These are phyloP conservation scores for Motacilla alba DNA, from an alignment of 2,113 vertebrate genomes.

Conservation along the genomic window DNA sequence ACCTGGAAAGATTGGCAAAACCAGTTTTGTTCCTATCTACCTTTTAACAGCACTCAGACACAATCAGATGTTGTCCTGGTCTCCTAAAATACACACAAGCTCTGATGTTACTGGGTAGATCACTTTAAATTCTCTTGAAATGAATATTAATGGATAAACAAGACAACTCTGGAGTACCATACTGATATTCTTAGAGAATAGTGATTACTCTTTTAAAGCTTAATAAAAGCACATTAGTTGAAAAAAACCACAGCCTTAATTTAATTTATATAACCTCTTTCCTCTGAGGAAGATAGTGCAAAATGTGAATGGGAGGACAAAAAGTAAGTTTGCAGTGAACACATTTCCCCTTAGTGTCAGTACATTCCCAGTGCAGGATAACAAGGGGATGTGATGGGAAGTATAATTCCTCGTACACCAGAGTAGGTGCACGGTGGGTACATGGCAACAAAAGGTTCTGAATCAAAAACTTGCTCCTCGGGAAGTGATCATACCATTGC, in stretches of 20 bases:
- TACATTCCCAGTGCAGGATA: not conserved
- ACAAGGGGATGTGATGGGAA: not conserved
- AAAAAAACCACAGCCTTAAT: not conserved
- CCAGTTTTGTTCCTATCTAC: not conserved
- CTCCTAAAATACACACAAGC: not conserved
- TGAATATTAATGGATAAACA: not conserved
- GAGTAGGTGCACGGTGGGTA: fast-evolving
- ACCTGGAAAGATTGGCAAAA: not conserved
- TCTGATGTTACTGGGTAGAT: not conserved
- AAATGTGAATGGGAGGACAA: not conserved
- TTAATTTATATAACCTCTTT: not conserved
- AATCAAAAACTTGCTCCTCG: not conserved
- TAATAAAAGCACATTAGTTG: not conserved
- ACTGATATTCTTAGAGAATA: not conserved
- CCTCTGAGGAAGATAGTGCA: not conserved
- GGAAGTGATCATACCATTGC: not conserved
- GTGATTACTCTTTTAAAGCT: not conserved
- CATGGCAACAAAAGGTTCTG: not conserved
- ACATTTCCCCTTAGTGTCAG: not conserved
- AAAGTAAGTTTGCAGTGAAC: not conserved
- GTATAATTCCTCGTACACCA: not conserved
- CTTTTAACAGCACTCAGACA: not conserved
- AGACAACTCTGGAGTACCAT: not conserved
- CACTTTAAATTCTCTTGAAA: not conserved
- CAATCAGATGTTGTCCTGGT: not conserved